Conservation (phyloP, 2,113 vertebrate species). For the Heterotis niloticus region DNA sequence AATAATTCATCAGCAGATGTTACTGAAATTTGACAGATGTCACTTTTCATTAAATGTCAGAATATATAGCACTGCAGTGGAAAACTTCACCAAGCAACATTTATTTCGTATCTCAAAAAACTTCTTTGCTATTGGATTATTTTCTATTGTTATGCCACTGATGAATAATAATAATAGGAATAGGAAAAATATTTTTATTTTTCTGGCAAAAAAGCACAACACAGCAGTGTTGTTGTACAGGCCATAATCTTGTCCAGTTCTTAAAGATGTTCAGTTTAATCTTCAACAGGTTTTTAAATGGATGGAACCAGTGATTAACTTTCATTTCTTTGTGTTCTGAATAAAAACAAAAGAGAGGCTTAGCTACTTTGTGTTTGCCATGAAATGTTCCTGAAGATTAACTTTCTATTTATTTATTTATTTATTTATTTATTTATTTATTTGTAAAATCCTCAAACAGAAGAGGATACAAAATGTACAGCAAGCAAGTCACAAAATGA, state of each 20-base stretch:
- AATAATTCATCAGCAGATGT: neutral
- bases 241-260: conserved; percentile 46
- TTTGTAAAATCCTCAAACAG: conserved; percentile 29
- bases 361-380: conserved; percentile 39
- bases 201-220: neutral
- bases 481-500: conserved; percentile 65
- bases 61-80: too few relatives aligned
- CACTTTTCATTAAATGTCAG: too few relatives aligned
- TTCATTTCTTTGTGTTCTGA: conserved; percentile 40
- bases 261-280: conserved; percentile 52
- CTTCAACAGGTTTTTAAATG: conserved; percentile 52
- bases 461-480: conserved; percentile 62
- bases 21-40: too few relatives aligned
- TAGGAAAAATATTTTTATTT: neutral
- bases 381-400: conserved; percentile 30
- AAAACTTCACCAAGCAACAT: too few relatives aligned
- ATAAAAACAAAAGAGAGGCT: conserved; percentile 61
- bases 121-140: too few relatives aligned
- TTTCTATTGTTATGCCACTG: neutral
- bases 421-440: neutral
- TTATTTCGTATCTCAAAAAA: too few relatives aligned
- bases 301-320: conserved; percentile 45
- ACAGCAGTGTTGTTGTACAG: conserved; percentile 35
- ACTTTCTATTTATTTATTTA: neutral
- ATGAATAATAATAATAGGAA: neutral